These are phyloP conservation scores for Drosophila punjabiensis DNA, from an alignment of 1,140 invertebrate species.

Conservation along the genomic window DNA sequence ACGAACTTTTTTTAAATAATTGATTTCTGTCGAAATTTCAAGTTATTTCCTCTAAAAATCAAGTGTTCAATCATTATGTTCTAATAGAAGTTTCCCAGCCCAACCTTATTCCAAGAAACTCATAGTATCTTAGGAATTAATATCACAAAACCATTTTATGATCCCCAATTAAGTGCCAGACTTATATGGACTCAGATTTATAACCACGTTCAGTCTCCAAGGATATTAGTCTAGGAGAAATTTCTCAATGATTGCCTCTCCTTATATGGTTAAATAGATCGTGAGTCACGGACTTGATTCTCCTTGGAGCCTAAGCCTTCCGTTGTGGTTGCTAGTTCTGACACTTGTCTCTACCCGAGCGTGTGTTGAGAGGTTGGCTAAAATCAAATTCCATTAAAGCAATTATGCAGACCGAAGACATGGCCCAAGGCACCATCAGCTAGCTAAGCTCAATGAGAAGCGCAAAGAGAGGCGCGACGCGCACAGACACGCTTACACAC, in stretches of 20 bases:
- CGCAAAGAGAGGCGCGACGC: slow-evolving; percentile 49
- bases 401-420: slow-evolving; percentile 65
- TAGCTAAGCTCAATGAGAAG: slow-evolving; percentile 52
- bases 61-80: too few species aligned
- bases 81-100: too few species aligned
- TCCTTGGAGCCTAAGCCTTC: slow-evolving; percentile 13
- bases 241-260: slow-evolving; percentile 1
- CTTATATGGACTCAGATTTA: background rate
- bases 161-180: background rate
- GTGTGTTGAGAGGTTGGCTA: slow-evolving; percentile 55
- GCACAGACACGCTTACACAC: background rate
- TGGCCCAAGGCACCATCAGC: slow-evolving; percentile 30
- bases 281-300: slow-evolving; percentile 25
- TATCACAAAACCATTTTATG: background rate
- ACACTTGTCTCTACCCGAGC: slow-evolving; percentile 34
- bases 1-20: slow-evolving; percentile 5
- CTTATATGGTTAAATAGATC: slow-evolving; percentile 18
- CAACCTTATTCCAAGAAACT: background rate
- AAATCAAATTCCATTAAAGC: slow-evolving; percentile 83
- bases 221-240: background rate
- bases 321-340: slow-evolving; percentile 10
- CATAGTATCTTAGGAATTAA: background rate
- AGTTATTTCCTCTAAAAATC: too few species aligned
- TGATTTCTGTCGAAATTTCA: background rate
- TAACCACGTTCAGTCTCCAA: background rate